Evolutionary conservation across 2,113 vertebrate genomes (phyloP).

Genomic region (Microtus montanus): DNA sequence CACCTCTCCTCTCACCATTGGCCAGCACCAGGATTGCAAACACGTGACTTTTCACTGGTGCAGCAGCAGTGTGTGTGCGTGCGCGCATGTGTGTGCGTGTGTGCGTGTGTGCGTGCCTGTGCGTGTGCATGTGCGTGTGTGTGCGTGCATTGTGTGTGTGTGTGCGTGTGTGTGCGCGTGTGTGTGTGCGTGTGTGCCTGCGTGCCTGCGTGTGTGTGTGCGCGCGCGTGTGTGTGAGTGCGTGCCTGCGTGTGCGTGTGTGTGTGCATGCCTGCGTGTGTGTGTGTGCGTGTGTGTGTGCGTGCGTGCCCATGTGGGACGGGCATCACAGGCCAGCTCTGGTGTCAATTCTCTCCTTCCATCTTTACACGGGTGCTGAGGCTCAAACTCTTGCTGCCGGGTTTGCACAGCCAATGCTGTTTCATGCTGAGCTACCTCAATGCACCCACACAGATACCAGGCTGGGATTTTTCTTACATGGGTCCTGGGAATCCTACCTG

Average conservation of each 20-base stretch:
- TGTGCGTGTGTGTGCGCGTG: no score
- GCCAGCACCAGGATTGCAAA: not conserved
- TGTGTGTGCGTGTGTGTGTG: no score
- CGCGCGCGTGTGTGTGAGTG: no score
- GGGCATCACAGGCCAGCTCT: not conserved
- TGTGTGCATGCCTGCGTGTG: no score
- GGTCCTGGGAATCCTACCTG: not conserved
- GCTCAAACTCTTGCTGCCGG: not conserved
- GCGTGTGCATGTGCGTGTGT: rapidly evolving
- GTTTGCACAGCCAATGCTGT: not conserved
- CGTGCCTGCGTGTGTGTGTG: rapidly evolving
- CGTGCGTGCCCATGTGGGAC: rapidly evolving
- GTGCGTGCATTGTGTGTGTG: no score
- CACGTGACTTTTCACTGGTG: not conserved
- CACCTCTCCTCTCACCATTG: not conserved
- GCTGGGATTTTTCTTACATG: not conserved
- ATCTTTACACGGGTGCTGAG: not conserved
- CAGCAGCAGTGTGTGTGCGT: not conserved
- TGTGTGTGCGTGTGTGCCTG: no score
- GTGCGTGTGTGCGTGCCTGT: no score
- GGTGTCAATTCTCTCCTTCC: not conserved
- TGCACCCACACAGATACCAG: not conserved
- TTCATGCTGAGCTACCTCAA: not conserved
- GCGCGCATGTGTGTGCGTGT: no score
- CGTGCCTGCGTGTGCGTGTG: not conserved